Base-by-base conservation (phyloP, 2,797 vertebrate species). In the Halcyon chelicuti region DNA sequence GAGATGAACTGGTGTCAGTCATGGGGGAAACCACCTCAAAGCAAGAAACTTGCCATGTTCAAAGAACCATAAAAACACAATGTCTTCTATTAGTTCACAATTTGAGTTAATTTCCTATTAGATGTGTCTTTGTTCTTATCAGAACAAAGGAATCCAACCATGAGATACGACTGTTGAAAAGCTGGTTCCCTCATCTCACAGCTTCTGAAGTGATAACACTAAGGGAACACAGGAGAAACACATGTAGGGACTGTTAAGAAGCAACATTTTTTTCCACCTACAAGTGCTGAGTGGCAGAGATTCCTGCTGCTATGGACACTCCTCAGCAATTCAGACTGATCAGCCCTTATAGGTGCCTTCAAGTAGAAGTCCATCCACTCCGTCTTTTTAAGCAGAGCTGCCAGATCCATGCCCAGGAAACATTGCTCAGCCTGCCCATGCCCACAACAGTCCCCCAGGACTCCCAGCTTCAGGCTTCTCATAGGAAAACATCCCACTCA, bases 401-500 rank as follows among this genome's bases (percentile, higher is more conserved):
- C 54, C 49, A 31, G 42, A 42, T 10, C 63, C 10, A 1, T 2
- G 14, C 28, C 46, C n/a, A 39, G 13, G 19, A 79, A 58, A 12
- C 22, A 44, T 1, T 14, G 19, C 33, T 46, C 39, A 40, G 33
- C 55, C 79, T 54, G 40, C n/a, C 35, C 0, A 0, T n/a, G 22
- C 54, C 37, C 42, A 22, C 37, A 29, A 42, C 10, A 9, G 29
- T 25, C 20, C 9, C 15, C 14, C 13, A 29, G 37, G 16, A 33
- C 39, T 70, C 46, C 76, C 39, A 37, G 39, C 20, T 42, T 26
- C 4, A 0, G 35, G 67, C 28, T 77, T 73, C 47, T 77, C 54
- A 54, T 0, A 80, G 63, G 63, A 89, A 70, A 85, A 58, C 25
- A 46, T 39, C 75, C 92, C 72, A 94, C 92, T 93, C 92, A 65